phyloP scores from a whole-genome alignment of 2,113 vertebrate species.

The Rallus limicola region DNA sequence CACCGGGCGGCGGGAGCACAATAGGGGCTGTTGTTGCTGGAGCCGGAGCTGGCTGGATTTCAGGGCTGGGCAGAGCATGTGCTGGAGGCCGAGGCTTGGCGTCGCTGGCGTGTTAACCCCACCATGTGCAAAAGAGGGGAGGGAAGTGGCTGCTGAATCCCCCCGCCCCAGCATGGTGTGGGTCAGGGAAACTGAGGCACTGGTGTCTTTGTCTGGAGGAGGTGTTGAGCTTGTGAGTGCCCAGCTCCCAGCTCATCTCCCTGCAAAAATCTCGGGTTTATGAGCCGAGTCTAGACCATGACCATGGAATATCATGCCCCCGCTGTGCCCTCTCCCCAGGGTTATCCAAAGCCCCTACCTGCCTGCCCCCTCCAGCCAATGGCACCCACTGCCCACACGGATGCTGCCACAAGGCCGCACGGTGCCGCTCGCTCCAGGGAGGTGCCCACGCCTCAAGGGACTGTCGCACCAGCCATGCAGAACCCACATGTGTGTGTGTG shows the following conservation, averaged over 20 bases:
- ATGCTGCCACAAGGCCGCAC: fast-evolving
- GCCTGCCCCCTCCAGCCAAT: no score
- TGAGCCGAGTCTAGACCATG: neutral
- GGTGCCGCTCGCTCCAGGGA: fast-evolving
- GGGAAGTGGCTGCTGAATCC: fast-evolving
- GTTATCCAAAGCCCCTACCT: no score
- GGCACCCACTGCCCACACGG: fast-evolving
- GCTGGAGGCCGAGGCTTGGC: neutral
- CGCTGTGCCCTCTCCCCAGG: fast-evolving
- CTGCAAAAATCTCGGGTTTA: fast-evolving
- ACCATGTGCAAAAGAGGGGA: fast-evolving
- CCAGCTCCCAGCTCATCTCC: neutral
- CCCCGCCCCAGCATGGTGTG: fast-evolving
- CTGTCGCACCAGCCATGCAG: neutral
- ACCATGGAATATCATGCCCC: fast-evolving
- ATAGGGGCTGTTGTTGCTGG: constrained; percentile 27
- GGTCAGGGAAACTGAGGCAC: neutral
- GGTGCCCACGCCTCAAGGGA: fast-evolving
- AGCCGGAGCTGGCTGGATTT: constrained; percentile 33
- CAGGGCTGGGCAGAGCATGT: constrained; percentile 23
- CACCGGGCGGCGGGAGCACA: neutral
- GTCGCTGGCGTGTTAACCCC: neutral
- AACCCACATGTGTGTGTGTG: neutral
- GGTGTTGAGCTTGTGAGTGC: fast-evolving
- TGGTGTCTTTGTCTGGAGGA: fast-evolving